Evolutionary conservation across 2,113 vertebrate genomes (phyloP).

Genomic region (Harpagus bidentatus): DNA sequence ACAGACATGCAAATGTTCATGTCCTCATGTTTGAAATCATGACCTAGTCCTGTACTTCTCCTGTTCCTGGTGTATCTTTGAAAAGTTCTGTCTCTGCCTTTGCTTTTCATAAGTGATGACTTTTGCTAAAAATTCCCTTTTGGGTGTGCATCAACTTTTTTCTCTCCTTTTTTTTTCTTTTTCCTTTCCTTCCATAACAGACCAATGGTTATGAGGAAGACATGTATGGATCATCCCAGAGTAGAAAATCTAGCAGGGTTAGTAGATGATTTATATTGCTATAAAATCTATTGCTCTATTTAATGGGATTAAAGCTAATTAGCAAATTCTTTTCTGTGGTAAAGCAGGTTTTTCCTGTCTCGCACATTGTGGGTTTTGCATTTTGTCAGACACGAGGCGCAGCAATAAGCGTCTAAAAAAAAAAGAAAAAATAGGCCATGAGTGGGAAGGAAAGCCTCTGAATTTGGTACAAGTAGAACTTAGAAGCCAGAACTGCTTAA

Average conservation of each 20-base stretch:
- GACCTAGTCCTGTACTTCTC: background rate
- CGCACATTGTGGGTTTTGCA: background rate
- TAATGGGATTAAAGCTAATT: conserved; percentile 27
- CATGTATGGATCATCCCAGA: conserved; percentile 65
- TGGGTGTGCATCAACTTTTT: background rate
- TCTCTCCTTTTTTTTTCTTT: background rate
- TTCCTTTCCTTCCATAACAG: conserved; percentile 66
- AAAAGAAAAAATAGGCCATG: background rate
- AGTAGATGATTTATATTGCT: conserved; percentile 60
- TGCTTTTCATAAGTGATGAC: background rate
- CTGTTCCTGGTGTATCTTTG: background rate
- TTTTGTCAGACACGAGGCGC: background rate
- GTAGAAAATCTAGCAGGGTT: conserved; percentile 86
- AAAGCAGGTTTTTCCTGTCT: conserved; percentile 33
- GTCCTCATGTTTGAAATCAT: background rate
- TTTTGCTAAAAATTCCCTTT: background rate
- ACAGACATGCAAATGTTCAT: background rate
- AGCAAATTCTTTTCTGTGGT: background rate
- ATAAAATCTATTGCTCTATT: background rate
- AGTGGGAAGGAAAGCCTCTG: background rate
- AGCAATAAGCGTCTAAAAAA: background rate
- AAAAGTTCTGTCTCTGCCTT: background rate
- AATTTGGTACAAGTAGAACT: background rate
- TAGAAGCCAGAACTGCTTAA: background rate
- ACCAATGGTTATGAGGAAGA: conserved; percentile 83